These are phyloP conservation scores for Nansenia antarctica DNA, from an alignment of 2,113 vertebrate genomes.

Conservation along the genomic window DNA sequence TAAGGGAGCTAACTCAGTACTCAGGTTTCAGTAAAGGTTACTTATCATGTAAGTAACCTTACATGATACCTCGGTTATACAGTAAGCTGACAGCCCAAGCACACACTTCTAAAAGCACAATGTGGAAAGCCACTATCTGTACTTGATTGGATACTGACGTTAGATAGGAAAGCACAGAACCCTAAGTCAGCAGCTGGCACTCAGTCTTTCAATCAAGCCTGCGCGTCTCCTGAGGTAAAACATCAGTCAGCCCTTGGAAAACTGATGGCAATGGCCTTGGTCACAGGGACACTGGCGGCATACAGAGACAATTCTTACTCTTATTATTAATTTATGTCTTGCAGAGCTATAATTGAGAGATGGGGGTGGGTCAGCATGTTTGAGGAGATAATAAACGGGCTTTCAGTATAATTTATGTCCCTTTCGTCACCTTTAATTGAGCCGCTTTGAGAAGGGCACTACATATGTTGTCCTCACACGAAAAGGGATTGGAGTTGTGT, in stretches of 20 bases:
- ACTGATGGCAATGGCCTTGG: conserved; percentile 54
- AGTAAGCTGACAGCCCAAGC: no score
- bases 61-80: no score
- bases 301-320: conserved; percentile 42
- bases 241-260: conserved; percentile 41
- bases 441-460: conserved; percentile 27
- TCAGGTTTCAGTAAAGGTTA: no score
- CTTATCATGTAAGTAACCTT: no score
- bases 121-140: no score
- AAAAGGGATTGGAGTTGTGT: conserved; percentile 47
- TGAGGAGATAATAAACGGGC: conserved; percentile 29
- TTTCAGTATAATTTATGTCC: conserved; percentile 43
- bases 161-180: no score
- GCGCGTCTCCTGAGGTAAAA: conserved; percentile 29
- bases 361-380: conserved; percentile 18
- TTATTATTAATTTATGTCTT: conserved; percentile 59
- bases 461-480: conserved; percentile 42
- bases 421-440: conserved; percentile 47
- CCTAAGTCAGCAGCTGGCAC: conserved; percentile 34
- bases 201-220: conserved; percentile 38
- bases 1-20: no score
- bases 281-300: conserved; percentile 29
- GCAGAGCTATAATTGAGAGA: conserved; percentile 44
- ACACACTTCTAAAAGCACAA: no score
- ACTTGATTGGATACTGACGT: no score